Evolutionary conservation across 2,888 invertebrate species (phyloP), one percentile per base, ranked within the genome.

Genomic region (Loripinus fragilis): DNA sequence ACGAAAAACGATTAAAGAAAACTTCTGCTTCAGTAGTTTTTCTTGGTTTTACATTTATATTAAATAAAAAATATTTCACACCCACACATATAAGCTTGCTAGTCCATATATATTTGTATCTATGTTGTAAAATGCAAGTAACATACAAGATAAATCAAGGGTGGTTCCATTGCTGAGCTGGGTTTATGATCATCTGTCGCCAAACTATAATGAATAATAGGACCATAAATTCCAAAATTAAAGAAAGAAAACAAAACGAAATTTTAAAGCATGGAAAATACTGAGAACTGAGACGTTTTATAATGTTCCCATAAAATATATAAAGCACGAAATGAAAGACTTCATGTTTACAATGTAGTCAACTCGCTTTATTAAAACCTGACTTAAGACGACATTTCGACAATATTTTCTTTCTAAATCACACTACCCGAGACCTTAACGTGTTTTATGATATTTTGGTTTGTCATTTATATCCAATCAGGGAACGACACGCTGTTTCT

Each of bases 391-490:
- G 28, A 33, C 17, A 20, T 30, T 60, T 28, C 12, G 33, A 20
- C 60, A 33, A 60, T 60, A 60, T 30, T 60, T 60, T 33, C 30
- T 33, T 12, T 10, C 17, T 60, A 60, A 60, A 60, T 60, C 60
- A 60, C 33, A 20, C 60, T 33, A 5, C 10, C 7, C 33, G 60
- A 60, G 60, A 60, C 60, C 28, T 60, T 30, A 60, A 60, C 60
- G 60, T 60, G 60, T 60, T 60, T 60, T 60, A 60, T 60, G 60
- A 60, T 60, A 60, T 60, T 60, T 60, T 30, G 12, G 60, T 12
- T 60, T 28, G 60, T 67, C 67, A 67, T 67, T 67, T 67, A 67
- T 67, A 42, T 42, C 41, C 67, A 42, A 67, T 67, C 67, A 67
- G 67, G 41, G 28, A 25, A 42, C 67, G 41, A 15, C 67, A 41